Evolutionary conservation across 2,888 invertebrate genomes (phyloP).

Genomic region (Ectemnius cavifrons): DNA sequence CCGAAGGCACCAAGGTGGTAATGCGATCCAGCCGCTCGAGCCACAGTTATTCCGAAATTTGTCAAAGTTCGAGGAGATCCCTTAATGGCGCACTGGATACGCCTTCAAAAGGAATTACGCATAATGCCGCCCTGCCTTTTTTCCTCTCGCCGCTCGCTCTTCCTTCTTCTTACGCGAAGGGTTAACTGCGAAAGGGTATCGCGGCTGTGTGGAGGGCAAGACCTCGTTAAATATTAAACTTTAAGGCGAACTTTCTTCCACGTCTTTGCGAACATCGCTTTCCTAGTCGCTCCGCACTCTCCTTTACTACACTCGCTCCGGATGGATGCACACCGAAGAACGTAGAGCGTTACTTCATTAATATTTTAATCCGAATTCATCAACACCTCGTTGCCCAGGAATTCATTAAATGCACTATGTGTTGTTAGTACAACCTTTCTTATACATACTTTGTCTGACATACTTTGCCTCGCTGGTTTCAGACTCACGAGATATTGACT

Average conservation of each 20-base stretch:
- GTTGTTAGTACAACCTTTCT: too few relatives aligned
- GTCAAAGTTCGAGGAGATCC: slow-evolving; percentile 67
- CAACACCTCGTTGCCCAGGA: too few relatives aligned
- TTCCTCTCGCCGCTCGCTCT: slow-evolving; percentile 48
- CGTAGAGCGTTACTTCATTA: too few relatives aligned
- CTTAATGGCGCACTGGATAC: slow-evolving; percentile 74
- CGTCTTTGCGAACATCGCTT: not conserved
- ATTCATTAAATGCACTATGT: too few relatives aligned
- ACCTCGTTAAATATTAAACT: slow-evolving; percentile 76
- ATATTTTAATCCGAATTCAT: too few relatives aligned
- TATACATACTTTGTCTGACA: too few relatives aligned
- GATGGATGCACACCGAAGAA: too few relatives aligned
- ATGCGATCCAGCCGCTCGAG: slow-evolving; percentile 54
- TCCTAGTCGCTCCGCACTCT: too few relatives aligned
- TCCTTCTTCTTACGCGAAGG: not conserved
- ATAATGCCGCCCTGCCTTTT: slow-evolving; percentile 62
- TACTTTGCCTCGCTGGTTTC: too few relatives aligned
- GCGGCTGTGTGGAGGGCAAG: slow-evolving; percentile 14
- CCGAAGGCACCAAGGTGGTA: slow-evolving; percentile 41
- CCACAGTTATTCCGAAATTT: slow-evolving; percentile 63
- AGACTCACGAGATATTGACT: too few relatives aligned
- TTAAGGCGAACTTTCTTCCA: slow-evolving; percentile 60
- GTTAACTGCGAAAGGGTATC: slow-evolving; percentile 26
- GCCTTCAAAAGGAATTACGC: slow-evolving; percentile 75
- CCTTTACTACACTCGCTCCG: too few relatives aligned